Percentiles rank a stretch among this genome's conserved stretches.
Conservation (phyloP, 2,113 vertebrate species). For the Ciconia boyciana region DNA sequence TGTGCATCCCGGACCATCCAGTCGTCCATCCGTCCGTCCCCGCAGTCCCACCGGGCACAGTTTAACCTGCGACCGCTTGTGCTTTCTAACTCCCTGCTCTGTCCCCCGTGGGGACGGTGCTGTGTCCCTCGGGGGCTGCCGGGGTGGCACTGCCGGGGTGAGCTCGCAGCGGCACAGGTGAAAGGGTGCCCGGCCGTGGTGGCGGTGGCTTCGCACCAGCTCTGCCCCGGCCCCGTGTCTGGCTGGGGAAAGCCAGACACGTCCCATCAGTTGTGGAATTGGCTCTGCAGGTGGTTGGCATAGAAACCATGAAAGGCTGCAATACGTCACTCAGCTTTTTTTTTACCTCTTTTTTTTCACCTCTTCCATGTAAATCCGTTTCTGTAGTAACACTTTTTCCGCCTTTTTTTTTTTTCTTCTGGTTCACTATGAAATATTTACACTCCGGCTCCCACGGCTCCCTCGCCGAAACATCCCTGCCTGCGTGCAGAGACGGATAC, state of each 20-base stretch:
- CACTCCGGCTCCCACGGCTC: neutral
- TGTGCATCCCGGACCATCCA: neutral
- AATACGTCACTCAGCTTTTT: neutral
- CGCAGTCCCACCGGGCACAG: neutral
- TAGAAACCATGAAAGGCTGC: constrained; percentile 23
- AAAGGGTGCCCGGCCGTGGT: neutral
- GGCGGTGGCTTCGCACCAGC: constrained; percentile 60
- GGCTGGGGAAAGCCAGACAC: neutral
- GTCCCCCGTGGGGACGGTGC: neutral
- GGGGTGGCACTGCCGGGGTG: neutral
- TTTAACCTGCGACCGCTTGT: neutral
- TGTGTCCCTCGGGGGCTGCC: neutral
- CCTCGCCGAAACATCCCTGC: neutral
- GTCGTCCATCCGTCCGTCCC: neutral
- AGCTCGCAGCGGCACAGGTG: neutral
- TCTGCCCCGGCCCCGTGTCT: neutral
- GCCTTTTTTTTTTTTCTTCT: neutral
- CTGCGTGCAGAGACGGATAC: neutral
- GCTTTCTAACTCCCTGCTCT: neutral
- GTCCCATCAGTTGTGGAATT: neutral
- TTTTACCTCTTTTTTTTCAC: neutral
- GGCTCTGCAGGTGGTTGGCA: constrained; percentile 48
- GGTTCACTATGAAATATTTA: constrained; percentile 27
- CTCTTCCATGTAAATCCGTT: neutral
- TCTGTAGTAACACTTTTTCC: constrained; percentile 31